phyloP scores from a whole-genome alignment of 2,888 invertebrate species.

The Cephalotes varians region DNA sequence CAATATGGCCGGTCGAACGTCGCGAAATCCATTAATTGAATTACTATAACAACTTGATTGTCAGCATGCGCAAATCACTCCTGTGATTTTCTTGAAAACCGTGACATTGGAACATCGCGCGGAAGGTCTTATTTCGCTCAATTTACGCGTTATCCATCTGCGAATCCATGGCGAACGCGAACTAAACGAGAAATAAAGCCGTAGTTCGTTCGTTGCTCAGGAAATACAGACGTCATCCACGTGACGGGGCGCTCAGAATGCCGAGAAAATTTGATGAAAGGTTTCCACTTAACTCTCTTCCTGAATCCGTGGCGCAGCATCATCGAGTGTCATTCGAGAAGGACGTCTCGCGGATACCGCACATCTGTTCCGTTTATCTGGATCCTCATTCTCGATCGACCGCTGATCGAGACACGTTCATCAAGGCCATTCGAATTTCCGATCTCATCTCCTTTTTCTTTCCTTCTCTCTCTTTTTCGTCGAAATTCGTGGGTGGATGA shows the following conservation, averaged over 20 bases:
- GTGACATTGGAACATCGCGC: neutral
- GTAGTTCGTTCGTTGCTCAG: neutral
- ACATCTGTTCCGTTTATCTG: slow-evolving; percentile 16
- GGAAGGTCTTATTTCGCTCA: neutral
- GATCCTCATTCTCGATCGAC: neutral
- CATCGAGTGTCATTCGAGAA: neutral
- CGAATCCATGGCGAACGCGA: neutral
- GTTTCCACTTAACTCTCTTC: slow-evolving; percentile 10
- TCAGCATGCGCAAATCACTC: neutral
- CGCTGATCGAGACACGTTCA: slow-evolving; percentile 3
- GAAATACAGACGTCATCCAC: neutral
- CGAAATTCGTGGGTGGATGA: slow-evolving; percentile 16
- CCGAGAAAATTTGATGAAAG: slow-evolving; percentile 13
- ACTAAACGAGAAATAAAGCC: neutral
- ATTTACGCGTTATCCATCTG: neutral
- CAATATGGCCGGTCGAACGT: too few species aligned
- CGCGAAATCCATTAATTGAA: neutral
- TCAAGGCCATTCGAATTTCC: neutral
- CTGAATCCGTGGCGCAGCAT: neutral
- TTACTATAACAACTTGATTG: slow-evolving; percentile 1
- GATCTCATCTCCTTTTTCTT: neutral
- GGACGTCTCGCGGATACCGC: neutral
- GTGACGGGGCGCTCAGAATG: neutral
- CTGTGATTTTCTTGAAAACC: neutral
- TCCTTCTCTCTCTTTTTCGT: neutral